Evolutionary conservation across 2,797 vertebrate species (phyloP).

Genomic region (Eupleurogrammus muticus): DNA sequence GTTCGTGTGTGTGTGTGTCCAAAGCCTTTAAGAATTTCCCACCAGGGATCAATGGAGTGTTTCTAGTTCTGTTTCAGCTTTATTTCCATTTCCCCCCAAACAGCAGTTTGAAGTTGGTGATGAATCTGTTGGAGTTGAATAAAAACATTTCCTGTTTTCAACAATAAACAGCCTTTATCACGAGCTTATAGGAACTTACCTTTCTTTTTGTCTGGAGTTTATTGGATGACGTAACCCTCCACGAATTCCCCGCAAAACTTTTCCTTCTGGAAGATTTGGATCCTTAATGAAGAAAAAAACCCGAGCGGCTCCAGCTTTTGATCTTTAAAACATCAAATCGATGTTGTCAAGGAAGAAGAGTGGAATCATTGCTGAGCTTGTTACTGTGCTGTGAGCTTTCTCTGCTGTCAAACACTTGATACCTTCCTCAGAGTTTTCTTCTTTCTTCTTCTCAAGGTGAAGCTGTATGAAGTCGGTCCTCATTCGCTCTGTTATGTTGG

Average conservation of each 20-base stretch:
- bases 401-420: constrained; percentile 22
- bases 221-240: background rate
- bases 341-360: constrained; percentile 20
- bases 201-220: no score
- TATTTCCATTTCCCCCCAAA: no score
- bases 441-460: constrained; percentile 34
- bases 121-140: no score
- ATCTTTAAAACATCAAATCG: constrained; percentile 51
- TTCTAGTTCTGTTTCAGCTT: no score
- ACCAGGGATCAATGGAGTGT: no score
- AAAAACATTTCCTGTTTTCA: no score
- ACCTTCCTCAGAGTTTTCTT: constrained; percentile 10
- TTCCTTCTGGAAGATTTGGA: background rate
- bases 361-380: constrained; percentile 1
- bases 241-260: background rate
- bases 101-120: no score
- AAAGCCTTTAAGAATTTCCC: no score
- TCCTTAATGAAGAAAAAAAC: constrained; percentile 20
- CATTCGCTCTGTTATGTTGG: constrained; percentile 3
- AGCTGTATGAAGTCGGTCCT: background rate
- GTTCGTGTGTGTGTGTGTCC: no score
- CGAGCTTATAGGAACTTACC: no score
- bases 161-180: no score
- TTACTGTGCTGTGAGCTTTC: background rate
- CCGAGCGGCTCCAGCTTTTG: background rate